phyloP scores from a whole-genome alignment of 2,888 invertebrate species.

The Leptodirus hochenwartii region DNA sequence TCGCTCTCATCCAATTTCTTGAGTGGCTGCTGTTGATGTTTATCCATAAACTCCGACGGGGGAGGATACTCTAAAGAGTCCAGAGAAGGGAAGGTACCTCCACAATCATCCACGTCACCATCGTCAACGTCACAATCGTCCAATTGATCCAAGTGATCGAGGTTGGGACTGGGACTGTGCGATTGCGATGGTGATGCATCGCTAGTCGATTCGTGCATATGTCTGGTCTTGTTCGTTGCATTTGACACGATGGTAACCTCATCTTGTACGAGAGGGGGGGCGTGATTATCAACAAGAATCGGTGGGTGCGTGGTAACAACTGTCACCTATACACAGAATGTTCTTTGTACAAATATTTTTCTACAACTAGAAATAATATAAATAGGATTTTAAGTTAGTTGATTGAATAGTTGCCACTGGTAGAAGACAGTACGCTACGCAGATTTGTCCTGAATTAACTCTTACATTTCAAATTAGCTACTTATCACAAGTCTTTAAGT shows the following conservation, averaged over 20 bases:
- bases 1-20: conserved; percentile 74
- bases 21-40: conserved; percentile 15
- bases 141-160: too few relatives aligned
- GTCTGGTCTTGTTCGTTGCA: conserved; percentile 44
- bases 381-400: too few relatives aligned
- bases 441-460: too few relatives aligned
- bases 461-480: too few relatives aligned
- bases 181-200: conserved; percentile 41
- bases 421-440: too few relatives aligned
- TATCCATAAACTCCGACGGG: conserved; percentile 26
- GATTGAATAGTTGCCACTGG: too few relatives aligned
- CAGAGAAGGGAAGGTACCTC: conserved; percentile 50
- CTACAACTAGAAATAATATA: too few relatives aligned
- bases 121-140: conserved; percentile 1
- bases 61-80: conserved; percentile 53
- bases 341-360: too few relatives aligned
- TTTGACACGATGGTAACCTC: conserved; percentile 69
- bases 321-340: conserved; percentile 37
- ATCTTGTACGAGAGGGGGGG: conserved; percentile 22
- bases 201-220: conserved; percentile 27
- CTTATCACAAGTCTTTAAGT: too few relatives aligned
- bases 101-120: conserved; percentile 12
- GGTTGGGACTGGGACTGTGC: too few relatives aligned
- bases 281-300: conserved; percentile 44
- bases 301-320: conserved; percentile 76